phyloP scores from a whole-genome alignment of 2,113 vertebrate genomes.

The Heliornis fulica region DNA sequence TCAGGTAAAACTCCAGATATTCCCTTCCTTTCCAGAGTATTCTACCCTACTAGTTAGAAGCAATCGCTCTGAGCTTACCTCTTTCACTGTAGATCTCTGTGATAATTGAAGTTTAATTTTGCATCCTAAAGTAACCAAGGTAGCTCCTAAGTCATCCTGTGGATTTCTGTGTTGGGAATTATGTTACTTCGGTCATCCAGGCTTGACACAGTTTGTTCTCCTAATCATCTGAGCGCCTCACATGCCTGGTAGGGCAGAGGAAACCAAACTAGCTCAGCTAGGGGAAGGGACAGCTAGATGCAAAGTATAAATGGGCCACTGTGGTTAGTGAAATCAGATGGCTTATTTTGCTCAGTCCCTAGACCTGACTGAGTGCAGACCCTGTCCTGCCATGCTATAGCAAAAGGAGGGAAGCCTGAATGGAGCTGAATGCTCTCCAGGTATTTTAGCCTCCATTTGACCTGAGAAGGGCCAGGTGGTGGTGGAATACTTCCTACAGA shows the following conservation, averaged over 20 bases:
- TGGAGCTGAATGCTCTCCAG: background rate
- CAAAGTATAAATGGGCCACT: background rate
- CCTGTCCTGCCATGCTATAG: background rate
- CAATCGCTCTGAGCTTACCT: background rate
- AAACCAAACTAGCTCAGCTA: background rate
- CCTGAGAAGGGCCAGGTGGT: background rate
- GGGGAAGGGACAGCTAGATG: background rate
- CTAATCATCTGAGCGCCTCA: background rate
- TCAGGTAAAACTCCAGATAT: slow-evolving; percentile 58
- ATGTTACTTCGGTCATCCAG: background rate
- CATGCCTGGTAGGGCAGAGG: background rate
- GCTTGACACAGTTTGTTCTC: background rate
- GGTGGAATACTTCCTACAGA: background rate
- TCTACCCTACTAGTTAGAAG: background rate
- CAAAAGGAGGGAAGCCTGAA: background rate
- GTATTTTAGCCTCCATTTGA: background rate
- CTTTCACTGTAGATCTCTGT: background rate
- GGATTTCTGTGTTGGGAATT: background rate
- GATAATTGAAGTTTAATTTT: background rate
- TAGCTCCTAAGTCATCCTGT: background rate
- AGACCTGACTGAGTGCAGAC: background rate
- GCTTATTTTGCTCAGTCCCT: background rate
- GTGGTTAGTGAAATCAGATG: background rate
- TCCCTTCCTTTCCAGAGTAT: background rate
- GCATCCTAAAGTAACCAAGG: background rate